These are phyloP conservation scores for Nerophis ophidion DNA, from an alignment of 2,113 vertebrate species.

Conservation along the genomic window DNA sequence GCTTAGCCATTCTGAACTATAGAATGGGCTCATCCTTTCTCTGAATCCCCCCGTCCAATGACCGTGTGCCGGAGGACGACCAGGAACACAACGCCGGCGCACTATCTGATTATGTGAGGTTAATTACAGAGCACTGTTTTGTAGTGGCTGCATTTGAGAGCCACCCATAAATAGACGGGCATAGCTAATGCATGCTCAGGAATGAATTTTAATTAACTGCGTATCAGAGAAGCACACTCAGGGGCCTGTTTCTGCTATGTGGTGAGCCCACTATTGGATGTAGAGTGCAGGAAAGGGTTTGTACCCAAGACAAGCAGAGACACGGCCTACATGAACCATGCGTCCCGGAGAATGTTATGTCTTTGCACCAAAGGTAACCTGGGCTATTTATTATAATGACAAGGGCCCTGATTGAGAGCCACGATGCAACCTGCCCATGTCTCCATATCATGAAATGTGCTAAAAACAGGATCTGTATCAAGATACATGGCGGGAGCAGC, in stretches of 20 bases:
- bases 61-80: constrained; percentile 70
- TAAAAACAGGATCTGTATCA: constrained; percentile 5
- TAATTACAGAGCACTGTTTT: constrained; percentile 78
- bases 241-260: constrained; percentile 57
- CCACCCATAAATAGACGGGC: constrained; percentile 73
- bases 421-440: constrained; percentile 19
- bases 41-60: constrained; percentile 67
- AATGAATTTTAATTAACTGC: constrained; percentile 76
- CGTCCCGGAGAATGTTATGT: constrained; percentile 28
- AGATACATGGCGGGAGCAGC: constrained; percentile 12
- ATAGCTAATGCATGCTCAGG: constrained; percentile 72
- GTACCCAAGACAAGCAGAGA: constrained; percentile 41
- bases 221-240: constrained; percentile 59
- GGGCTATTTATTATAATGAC: constrained; percentile 45
- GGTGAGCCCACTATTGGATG: constrained; percentile 54
- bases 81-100: constrained; percentile 65
- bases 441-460: constrained; percentile 22
- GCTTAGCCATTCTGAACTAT: constrained; percentile 75
- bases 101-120: constrained; percentile 78
- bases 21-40: constrained; percentile 70
- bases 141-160: constrained; percentile 74
- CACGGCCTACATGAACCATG: constrained; percentile 31
- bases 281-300: constrained; percentile 41
- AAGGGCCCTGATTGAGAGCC: constrained; percentile 29
- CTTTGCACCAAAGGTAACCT: constrained; percentile 37